A percentile compares a stretch with the other conserved stretches of the same genome.
Evolutionary conservation across 2,113 vertebrate genomes (phyloP).

Genomic region (Stomatorhinus ivindoensis): DNA sequence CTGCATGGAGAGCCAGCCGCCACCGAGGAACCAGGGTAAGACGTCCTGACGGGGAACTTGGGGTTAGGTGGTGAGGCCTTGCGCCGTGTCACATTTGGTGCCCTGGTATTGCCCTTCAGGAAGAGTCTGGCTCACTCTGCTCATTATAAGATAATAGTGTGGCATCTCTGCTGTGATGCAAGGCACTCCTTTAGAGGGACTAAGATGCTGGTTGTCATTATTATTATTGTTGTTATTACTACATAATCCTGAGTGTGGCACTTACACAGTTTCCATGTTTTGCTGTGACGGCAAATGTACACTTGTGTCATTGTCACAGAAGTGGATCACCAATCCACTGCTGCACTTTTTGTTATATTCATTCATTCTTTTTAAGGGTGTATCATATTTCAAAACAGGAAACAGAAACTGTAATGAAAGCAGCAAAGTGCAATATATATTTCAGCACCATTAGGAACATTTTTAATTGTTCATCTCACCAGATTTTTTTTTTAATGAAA

Average conservation of each 20-base stretch:
- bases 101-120: too few species aligned
- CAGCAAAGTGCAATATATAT: not conserved
- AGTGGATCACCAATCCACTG: not conserved
- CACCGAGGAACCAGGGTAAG: constrained; percentile 83
- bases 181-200: not conserved
- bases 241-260: not conserved
- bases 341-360: not conserved
- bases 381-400: constrained; percentile 6
- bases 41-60: not conserved
- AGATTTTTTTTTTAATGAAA: not conserved
- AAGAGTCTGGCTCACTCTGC: not conserved
- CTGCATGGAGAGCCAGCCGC: constrained; percentile 78
- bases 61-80: not conserved
- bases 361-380: not conserved
- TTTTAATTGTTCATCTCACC: not conserved
- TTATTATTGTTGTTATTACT: not conserved
- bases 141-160: not conserved
- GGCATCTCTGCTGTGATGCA: not conserved
- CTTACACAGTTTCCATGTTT: not conserved
- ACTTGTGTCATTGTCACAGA: not conserved
- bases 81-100: not conserved
- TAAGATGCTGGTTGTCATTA: not conserved
- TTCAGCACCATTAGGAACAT: not conserved
- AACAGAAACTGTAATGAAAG: not conserved
- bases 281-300: not conserved